Conservation (phyloP, 2,113 vertebrate genomes). For the Callionymus lyra region DNA sequence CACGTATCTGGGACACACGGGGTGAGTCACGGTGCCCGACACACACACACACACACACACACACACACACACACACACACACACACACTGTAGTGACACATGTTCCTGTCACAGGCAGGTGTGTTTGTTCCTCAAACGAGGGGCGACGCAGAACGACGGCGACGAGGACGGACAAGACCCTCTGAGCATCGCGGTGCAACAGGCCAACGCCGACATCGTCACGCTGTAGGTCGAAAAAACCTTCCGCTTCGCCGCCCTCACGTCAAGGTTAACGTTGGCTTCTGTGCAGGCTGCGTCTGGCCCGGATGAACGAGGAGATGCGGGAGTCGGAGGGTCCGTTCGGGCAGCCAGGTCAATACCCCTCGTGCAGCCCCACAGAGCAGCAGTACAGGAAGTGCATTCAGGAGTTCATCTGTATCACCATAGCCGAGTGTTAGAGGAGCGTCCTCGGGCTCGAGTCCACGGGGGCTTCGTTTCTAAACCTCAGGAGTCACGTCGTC, state of each 20-base stretch:
- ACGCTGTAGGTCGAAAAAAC: constrained; percentile 74
- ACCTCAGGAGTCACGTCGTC: too few species aligned
- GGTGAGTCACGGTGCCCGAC: constrained; percentile 62
- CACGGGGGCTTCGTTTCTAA: too few species aligned
- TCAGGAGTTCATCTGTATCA: constrained; percentile 95
- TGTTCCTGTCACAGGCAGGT: constrained; percentile 75
- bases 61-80: background rate
- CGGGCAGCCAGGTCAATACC: constrained; percentile 83
- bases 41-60: background rate
- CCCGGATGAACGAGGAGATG: constrained; percentile 98
- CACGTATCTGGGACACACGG: constrained; percentile 85
- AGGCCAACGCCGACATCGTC: constrained; percentile 93
- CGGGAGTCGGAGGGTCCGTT: constrained; percentile 85
- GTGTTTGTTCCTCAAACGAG: constrained; percentile 90
- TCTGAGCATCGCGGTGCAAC: constrained; percentile 85
- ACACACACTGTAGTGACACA: background rate
- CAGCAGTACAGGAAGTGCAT: constrained; percentile 95
- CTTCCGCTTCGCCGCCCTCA: too few species aligned
- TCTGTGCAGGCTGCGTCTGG: constrained; percentile 80
- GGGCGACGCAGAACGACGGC: constrained; percentile 80
- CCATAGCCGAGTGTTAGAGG: constrained; percentile 82
- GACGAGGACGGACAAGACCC: constrained; percentile 89
- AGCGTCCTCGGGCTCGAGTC: too few species aligned
- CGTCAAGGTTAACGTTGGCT: too few species aligned
- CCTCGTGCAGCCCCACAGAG: constrained; percentile 88